A percentile compares a stretch with the other conserved stretches of the same genome.
Evolutionary conservation across 1,140 invertebrate genomes (phyloP).

Genomic region (Nasonia vitripennis): DNA sequence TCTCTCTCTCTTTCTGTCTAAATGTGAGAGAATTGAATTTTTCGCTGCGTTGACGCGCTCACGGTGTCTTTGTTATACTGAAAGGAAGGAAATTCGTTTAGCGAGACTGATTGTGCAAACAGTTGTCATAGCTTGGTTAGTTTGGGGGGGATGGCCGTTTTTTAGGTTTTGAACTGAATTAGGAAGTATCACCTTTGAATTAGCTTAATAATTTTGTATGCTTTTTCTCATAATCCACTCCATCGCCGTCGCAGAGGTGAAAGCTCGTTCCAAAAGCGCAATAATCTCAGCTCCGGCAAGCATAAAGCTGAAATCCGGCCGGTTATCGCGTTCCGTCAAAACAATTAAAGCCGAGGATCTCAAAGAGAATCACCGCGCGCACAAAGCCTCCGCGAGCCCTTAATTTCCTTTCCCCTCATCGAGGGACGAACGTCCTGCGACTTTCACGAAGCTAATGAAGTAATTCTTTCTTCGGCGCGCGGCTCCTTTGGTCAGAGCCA

Average conservation of each 20-base stretch:
- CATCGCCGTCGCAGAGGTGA: no score
- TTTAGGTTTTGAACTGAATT: no score
- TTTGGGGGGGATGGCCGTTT: no score
- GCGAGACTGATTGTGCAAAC: neutral
- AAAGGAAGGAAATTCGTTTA: neutral
- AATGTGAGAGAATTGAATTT: no score
- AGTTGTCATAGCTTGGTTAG: neutral
- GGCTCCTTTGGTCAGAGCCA: no score
- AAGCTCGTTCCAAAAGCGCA: neutral
- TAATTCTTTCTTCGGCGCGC: neutral
- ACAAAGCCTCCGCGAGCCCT: neutral
- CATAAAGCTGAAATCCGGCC: neutral
- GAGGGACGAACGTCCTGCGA: no score
- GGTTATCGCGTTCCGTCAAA: neutral
- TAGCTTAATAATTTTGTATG: no score
- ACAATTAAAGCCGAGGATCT: neutral
- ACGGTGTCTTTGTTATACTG: no score
- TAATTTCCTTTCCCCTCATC: neutral
- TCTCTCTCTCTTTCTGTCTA: no score
- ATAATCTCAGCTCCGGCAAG: neutral
- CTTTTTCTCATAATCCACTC: no score
- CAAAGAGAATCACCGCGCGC: neutral
- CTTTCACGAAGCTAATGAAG: neutral
- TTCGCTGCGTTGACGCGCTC: no score
- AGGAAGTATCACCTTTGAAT: no score